Percentiles rank a stretch among this genome's conserved stretches.
These are phyloP conservation scores for Lethrus apterus DNA, from an alignment of 1,140 invertebrate species.

Conservation along the genomic window DNA sequence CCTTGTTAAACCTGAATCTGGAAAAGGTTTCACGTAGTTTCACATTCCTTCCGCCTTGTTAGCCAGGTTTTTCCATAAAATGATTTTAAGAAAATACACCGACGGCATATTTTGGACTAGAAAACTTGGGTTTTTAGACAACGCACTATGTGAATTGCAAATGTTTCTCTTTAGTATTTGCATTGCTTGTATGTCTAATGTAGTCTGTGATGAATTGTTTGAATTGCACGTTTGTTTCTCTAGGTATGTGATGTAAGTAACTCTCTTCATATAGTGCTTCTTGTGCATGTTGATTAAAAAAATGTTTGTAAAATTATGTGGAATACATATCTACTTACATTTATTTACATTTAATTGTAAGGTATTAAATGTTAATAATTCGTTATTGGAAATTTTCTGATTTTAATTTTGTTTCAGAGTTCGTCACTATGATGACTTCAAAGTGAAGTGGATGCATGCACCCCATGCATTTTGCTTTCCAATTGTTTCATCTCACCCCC, in stretches of 20 bases:
- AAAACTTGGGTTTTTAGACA: no score
- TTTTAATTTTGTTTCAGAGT: constrained; percentile 70
- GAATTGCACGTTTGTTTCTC: not conserved
- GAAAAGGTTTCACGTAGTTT: no score
- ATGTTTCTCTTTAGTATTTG: no score
- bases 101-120: no score
- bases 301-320: not conserved
- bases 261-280: not conserved
- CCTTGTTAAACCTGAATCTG: no score
- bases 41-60: no score
- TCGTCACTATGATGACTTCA: constrained; percentile 98
- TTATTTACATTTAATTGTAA: no score
- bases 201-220: not conserved
- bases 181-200: not conserved
- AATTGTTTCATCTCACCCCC: constrained; percentile 44
- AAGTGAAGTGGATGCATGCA: constrained; percentile 65
- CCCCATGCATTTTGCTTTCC: constrained; percentile 46
- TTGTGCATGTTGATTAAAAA: not conserved
- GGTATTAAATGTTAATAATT: no score
- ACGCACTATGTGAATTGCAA: no score
- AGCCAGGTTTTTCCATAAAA: no score
- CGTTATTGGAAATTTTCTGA: constrained; percentile 17
- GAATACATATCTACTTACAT: no score
- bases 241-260: not conserved
- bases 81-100: no score